These are phyloP conservation scores for Pogonognathellus flavescens DNA, from an alignment of 1,140 invertebrate species.

Conservation along the genomic window DNA sequence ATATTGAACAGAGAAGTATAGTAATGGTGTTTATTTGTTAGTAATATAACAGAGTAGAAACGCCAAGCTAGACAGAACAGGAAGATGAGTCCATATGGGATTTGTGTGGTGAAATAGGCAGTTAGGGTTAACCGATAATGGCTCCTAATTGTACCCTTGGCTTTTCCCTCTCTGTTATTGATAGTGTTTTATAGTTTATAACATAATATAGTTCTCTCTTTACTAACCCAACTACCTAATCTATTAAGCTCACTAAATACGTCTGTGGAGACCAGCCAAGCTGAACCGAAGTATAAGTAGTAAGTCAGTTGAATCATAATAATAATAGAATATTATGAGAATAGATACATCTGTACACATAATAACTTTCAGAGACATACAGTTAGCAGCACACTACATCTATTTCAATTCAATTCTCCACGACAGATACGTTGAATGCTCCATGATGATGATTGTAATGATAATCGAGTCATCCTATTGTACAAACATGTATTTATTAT, in stretches of 20 bases:
- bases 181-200: neutral
- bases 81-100: constrained; percentile 6
- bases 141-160: constrained; percentile 57
- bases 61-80: neutral
- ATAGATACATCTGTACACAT: constrained; percentile 21
- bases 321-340: constrained; percentile 1
- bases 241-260: neutral
- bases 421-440: constrained; percentile 48
- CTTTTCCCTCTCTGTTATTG: constrained; percentile 35
- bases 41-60: neutral
- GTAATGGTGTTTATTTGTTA: neutral
- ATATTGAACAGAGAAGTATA: too few species aligned
- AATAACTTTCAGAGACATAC: neutral
- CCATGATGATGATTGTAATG: constrained; percentile 42
- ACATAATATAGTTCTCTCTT: neutral
- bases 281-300: neutral
- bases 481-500: constrained; percentile 33
- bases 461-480: constrained; percentile 44
- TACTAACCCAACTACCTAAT: constrained; percentile 17
- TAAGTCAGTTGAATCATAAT: constrained; percentile 1
- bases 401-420: constrained; percentile 38
- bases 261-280: neutral
- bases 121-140: constrained; percentile 60
- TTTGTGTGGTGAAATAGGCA: constrained; percentile 30
- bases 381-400: neutral